Base-by-base conservation (phyloP, 2,888 invertebrate species). In the Orthosia incerta region DNA sequence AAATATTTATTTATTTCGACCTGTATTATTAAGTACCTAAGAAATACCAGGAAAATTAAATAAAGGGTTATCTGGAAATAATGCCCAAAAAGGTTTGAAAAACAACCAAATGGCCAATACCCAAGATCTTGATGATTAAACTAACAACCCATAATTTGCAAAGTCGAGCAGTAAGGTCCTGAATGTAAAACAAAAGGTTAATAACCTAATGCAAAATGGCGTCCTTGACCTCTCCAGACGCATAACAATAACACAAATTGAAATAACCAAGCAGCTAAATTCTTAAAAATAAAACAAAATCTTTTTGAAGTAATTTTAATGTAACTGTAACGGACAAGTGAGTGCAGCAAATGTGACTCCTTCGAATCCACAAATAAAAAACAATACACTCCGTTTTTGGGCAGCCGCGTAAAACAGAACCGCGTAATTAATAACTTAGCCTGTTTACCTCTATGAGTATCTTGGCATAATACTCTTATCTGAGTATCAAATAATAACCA, bases 401-500 rank as follows among this genome's bases (percentile, higher is more conserved):
- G 39, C 39, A 39, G 39, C 39, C 39, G 39, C 9, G 39, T 39
- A 53, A 74, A 74, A 63, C 18, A 56, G 3, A 45, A 53, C 31
- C n/a, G n/a, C n/a, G n/a, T n/a, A 57, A 62, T 61, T 57, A 68
- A 46, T 62, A n/a, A 39, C 26, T 51, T 74, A 69, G n/a, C 69
- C 80, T 46, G 53, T 80, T 80, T 23, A 69, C 26, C 80, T 66
- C 55, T 57, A 11, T 62, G 50, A n/a, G n/a, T n/a, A n/a, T n/a
- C n/a, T 56, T 78, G 46, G 50, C 51, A 55, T 48, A 50, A 55
- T 45, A 53, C 1, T 59, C 64, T 79, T 79, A 83, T 79, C 80
- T 66, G 18, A 12, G 1, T 61, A 68, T 75, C 60, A 31, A 57
- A 80, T 80, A 80, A 80, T 84, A 80, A 74, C 74, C 61, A 12